phyloP scores from a whole-genome alignment of 2,888 invertebrate species.

The Sturmia bella region DNA sequence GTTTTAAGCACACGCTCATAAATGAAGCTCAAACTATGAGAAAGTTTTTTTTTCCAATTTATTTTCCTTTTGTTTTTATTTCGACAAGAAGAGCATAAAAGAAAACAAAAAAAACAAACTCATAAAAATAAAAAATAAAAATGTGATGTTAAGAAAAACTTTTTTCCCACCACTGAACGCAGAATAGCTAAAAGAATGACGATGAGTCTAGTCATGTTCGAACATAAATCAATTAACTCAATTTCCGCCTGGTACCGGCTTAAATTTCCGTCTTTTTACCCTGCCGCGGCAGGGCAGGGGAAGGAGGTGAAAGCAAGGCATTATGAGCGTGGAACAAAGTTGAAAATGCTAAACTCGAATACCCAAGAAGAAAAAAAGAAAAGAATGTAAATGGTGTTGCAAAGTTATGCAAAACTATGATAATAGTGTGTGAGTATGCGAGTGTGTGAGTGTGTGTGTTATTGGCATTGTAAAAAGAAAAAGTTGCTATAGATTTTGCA shows the following conservation, averaged over 20 bases:
- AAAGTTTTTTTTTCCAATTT: slow-evolving; percentile 28
- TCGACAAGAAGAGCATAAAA: slow-evolving; percentile 24
- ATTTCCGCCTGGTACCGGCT: slow-evolving; percentile 80
- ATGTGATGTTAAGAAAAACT: not conserved
- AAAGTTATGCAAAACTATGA: slow-evolving; percentile 68
- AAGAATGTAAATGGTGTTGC: slow-evolving; percentile 22
- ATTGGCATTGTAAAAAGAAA: slow-evolving; percentile 34
- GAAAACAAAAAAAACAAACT: not conserved
- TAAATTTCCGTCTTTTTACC: slow-evolving; percentile 67
- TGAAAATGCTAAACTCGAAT: slow-evolving; percentile 28
- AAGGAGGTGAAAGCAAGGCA: slow-evolving; percentile 39
- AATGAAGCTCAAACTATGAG: slow-evolving; percentile 31
- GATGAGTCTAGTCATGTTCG: slow-evolving; percentile 77
- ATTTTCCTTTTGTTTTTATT: slow-evolving; percentile 30
- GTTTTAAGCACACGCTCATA: slow-evolving; percentile 27
- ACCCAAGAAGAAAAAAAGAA: slow-evolving; percentile 6
- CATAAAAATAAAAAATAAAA: no score
- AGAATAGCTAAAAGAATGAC: slow-evolving; percentile 54
- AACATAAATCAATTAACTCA: slow-evolving; percentile 81
- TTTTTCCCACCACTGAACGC: slow-evolving; percentile 8
- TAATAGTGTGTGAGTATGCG: slow-evolving; percentile 17
- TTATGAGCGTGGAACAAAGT: slow-evolving; percentile 2
- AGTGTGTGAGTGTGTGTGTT: slow-evolving; percentile 1
- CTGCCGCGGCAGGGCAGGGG: not conserved
- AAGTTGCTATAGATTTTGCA: slow-evolving; percentile 36